These are phyloP conservation scores for Melanotaenia boesemani DNA, from an alignment of 2,797 vertebrate genomes.

Conservation along the genomic window DNA sequence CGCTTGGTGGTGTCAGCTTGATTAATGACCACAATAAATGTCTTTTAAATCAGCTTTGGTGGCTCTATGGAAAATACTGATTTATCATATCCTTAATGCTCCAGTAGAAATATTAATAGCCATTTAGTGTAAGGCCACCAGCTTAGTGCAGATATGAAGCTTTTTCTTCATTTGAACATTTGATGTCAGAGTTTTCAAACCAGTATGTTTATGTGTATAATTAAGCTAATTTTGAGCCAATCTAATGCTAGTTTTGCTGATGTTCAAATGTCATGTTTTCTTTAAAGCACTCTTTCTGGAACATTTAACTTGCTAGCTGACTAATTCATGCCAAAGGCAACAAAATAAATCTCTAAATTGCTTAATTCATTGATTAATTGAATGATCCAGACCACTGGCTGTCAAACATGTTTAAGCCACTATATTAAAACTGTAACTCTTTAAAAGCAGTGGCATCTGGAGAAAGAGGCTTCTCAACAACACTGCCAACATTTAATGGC, in stretches of 20 bases:
- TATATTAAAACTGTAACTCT: conserved; percentile 4
- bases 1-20: neutral
- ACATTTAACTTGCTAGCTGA: neutral
- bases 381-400: neutral
- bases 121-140: neutral
- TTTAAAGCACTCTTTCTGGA: neutral
- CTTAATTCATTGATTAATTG: conserved; percentile 8
- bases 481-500: neutral
- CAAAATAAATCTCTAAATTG: neutral
- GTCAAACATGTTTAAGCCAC: neutral
- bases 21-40: neutral
- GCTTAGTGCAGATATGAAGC: neutral
- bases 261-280: neutral
- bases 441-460: neutral
- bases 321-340: neutral
- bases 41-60: neutral
- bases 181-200: neutral
- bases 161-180: too few relatives aligned
- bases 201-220: neutral
- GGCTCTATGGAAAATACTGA: neutral
- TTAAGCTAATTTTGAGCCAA: neutral
- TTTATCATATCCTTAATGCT: conserved; percentile 3
- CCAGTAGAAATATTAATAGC: neutral
- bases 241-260: neutral
- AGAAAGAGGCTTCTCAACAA: conserved; percentile 8